These are phyloP conservation scores for Cryptops parisi DNA, from an alignment of 2,888 invertebrate genomes.

Conservation along the genomic window DNA sequence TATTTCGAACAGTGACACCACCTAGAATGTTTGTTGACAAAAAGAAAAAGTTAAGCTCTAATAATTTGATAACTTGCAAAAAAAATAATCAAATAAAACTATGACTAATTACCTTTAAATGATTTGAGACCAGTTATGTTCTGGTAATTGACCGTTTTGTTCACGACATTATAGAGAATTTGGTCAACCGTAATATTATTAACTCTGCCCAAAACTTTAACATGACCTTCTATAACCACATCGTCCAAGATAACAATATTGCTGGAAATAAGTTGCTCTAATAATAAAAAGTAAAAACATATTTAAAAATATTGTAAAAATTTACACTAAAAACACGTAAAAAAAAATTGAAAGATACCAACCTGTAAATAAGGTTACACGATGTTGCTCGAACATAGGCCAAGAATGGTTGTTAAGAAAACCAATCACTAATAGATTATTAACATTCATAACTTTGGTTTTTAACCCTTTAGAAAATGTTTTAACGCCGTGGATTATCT, in stretches of 20 bases:
- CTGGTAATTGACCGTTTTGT: too few relatives aligned
- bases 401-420: neutral
- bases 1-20: too few relatives aligned
- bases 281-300: neutral
- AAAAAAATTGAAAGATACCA: neutral
- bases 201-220: neutral
- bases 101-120: too few relatives aligned
- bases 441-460: neutral
- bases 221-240: neutral
- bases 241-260: neutral
- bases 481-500: neutral
- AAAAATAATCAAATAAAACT: too few relatives aligned
- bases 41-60: too few relatives aligned
- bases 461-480: neutral
- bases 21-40: too few relatives aligned
- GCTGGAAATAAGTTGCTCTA: neutral
- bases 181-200: neutral
- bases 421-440: neutral
- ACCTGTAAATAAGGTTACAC: slow-evolving; percentile 1
- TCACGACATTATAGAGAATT: neutral
- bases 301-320: neutral
- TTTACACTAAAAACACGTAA: neutral
- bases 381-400: neutral
- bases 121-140: too few relatives aligned
- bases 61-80: too few relatives aligned